These are phyloP conservation scores for Geopemphigus sp. DNA, from an alignment of 1,140 invertebrate species.

Conservation along the genomic window DNA sequence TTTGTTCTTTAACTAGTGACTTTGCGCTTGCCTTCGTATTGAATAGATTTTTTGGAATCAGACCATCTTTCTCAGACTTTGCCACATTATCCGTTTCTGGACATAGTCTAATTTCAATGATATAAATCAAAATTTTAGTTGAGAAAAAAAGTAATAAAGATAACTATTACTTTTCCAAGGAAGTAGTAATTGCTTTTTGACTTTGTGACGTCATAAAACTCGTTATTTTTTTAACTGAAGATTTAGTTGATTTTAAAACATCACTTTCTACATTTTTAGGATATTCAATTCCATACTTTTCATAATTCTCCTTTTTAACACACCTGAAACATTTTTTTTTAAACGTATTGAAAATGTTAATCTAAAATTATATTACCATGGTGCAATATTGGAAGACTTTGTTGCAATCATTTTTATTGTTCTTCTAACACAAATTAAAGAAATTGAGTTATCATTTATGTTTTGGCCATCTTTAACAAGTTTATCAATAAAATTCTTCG, in stretches of 20 bases:
- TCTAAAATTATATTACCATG: slow-evolving; percentile 6
- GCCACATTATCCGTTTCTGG: background rate
- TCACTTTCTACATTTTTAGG: background rate
- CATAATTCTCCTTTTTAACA: slow-evolving; percentile 23
- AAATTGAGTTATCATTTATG: background rate
- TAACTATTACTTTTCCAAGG: background rate
- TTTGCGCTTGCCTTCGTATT: background rate
- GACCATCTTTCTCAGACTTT: background rate
- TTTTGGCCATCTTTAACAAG: background rate
- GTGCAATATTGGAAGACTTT: background rate
- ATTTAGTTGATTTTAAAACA: background rate
- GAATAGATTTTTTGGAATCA: slow-evolving; percentile 33
- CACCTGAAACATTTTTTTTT: background rate
- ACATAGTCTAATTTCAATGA: background rate
- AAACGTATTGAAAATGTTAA: background rate
- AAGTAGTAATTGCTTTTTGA: background rate
- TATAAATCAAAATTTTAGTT: background rate
- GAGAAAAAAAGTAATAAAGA: background rate
- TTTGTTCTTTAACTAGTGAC: slow-evolving; percentile 18
- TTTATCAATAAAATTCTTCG: slow-evolving; percentile 25
- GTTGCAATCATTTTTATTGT: slow-evolving; percentile 38
- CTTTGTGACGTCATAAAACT: slow-evolving; percentile 37
- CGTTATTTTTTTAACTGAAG: slow-evolving; percentile 12
- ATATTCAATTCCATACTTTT: slow-evolving; percentile 34
- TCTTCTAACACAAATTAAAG: background rate